These are phyloP conservation scores for Clarias pachynema DNA, from an alignment of 2,797 vertebrate species.

Conservation along the genomic window DNA sequence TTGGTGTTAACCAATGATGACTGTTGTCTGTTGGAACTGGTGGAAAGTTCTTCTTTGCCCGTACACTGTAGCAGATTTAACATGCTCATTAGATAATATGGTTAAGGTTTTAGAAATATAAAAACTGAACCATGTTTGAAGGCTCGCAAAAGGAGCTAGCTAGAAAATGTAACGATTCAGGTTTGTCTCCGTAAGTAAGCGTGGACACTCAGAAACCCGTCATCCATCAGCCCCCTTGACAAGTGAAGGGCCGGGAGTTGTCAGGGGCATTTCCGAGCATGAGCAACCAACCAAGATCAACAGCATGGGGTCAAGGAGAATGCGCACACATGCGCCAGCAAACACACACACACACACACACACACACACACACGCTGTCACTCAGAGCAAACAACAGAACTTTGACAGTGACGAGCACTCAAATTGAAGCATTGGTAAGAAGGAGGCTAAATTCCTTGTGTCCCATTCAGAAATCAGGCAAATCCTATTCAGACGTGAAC, in stretches of 20 bases:
- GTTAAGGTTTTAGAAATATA: background rate
- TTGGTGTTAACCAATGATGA: slow-evolving; percentile 56
- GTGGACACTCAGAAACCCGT: slow-evolving; percentile 18
- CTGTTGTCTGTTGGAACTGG: slow-evolving; percentile 27
- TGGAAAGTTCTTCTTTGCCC: slow-evolving; percentile 5
- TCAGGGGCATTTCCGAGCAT: slow-evolving; percentile 54
- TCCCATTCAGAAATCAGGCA: slow-evolving; percentile 20
- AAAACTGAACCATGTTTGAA: background rate
- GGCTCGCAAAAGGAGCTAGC: background rate
- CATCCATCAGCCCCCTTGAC: slow-evolving; percentile 57
- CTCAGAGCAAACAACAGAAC: slow-evolving; percentile 23
- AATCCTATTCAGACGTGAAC: background rate
- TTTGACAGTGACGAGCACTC: slow-evolving; percentile 32
- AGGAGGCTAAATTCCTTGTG: background rate
- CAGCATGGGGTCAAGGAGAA: slow-evolving; percentile 59
- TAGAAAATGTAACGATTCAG: background rate
- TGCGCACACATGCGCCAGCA: slow-evolving; percentile 22
- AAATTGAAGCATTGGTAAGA: slow-evolving; percentile 24
- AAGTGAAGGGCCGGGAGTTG: slow-evolving; percentile 51
- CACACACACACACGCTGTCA: slow-evolving; percentile 28
- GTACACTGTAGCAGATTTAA: no score
- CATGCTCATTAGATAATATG: background rate
- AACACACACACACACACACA: slow-evolving; percentile 36
- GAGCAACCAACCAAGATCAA: slow-evolving; percentile 48
- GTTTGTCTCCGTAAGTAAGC: background rate